These are phyloP conservation scores for Thinocorus orbignyianus DNA, from an alignment of 2,113 vertebrate genomes.

Conservation along the genomic window DNA sequence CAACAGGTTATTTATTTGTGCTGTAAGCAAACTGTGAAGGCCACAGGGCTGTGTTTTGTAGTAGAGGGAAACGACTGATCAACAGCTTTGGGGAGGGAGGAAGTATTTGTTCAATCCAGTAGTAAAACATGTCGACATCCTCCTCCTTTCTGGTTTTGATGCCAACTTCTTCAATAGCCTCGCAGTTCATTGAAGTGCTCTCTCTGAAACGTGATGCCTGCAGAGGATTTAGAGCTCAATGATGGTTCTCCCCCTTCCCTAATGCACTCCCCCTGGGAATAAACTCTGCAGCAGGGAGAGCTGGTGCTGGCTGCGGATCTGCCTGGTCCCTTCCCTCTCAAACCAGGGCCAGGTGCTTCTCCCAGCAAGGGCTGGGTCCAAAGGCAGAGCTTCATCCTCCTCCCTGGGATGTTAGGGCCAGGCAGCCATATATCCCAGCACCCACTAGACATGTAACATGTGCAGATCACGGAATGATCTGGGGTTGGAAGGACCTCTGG, in stretches of 20 bases:
- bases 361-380: background rate
- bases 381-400: background rate
- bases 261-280: background rate
- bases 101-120: background rate
- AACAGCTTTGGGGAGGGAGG: background rate
- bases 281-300: background rate
- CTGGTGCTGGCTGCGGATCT: background rate
- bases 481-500: too few species aligned
- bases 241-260: background rate
- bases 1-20: conserved; percentile 3
- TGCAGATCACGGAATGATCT: too few species aligned
- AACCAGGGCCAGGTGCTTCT: background rate
- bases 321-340: background rate
- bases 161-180: background rate
- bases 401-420: background rate
- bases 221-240: background rate
- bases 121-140: background rate
- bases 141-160: background rate
- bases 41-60: background rate
- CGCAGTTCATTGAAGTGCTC: fast-evolving
- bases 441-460: fast-evolving
- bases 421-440: fast-evolving
- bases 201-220: background rate
- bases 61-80: background rate
- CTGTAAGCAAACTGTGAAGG: background rate